Conservation (phyloP, 2,888 invertebrate genomes). For the Trichogramma evanescens region DNA sequence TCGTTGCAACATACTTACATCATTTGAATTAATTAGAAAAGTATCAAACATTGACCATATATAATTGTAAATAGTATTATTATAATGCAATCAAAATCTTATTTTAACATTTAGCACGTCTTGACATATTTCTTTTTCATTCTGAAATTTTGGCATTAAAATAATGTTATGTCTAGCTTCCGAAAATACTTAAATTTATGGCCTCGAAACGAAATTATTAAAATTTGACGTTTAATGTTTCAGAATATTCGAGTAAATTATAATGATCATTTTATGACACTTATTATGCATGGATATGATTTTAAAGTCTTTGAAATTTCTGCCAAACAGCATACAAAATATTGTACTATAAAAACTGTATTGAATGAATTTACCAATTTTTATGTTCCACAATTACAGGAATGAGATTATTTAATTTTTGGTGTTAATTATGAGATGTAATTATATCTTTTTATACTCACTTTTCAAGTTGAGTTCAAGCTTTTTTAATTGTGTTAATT, state of each 20-base stretch:
- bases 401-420: no score
- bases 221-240: background rate
- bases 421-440: no score
- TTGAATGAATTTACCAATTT: no score
- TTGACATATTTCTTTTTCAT: background rate
- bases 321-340: no score
- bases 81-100: background rate
- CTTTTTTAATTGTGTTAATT: no score
- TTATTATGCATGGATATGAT: background rate
- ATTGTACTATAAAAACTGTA: no score
- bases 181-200: conserved; percentile 4
- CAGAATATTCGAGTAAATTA: conserved; percentile 11
- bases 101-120: background rate
- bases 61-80: conserved; percentile 8
- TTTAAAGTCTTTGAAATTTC: no score
- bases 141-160: background rate
- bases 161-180: conserved; percentile 3
- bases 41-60: conserved; percentile 14
- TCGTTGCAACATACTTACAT: no score
- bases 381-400: no score
- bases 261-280: background rate
- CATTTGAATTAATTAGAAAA: conserved; percentile 3
- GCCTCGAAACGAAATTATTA: conserved; percentile 7
- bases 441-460: no score
- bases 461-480: no score